Evolutionary conservation across 2,797 vertebrate genomes (phyloP).

Genomic region (Furcifer pardalis): DNA sequence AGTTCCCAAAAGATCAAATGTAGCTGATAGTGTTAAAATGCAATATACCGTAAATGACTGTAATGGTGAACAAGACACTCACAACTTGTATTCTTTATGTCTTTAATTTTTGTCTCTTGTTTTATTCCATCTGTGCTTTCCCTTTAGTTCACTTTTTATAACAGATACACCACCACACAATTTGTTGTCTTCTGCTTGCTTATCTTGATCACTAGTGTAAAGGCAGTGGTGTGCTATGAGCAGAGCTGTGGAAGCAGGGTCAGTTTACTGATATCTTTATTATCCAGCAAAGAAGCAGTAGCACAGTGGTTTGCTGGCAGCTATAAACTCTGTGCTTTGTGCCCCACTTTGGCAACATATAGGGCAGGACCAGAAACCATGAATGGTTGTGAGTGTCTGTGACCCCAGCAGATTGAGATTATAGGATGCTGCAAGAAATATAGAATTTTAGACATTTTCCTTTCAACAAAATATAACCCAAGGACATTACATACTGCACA

Average conservation of each 20-base stretch:
- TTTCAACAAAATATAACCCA: neutral
- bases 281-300: conserved; percentile 90
- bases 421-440: conserved; percentile 86
- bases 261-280: conserved; percentile 95
- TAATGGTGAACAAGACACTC: neutral
- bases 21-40: too few relatives aligned
- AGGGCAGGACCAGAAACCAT: conserved; percentile 93
- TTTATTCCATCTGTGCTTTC: neutral
- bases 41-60: neutral
- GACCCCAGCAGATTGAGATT: conserved; percentile 98
- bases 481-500: too few relatives aligned
- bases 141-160: neutral
- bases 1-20: neutral
- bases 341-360: conserved; percentile 95
- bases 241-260: conserved; percentile 94
- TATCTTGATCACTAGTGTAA: conserved; percentile 97
- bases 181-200: conserved; percentile 10
- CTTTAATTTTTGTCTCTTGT: neutral
- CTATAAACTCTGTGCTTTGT: conserved; percentile 93
- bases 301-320: conserved; percentile 97
- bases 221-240: conserved; percentile 94
- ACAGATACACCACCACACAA: neutral
- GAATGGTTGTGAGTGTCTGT: conserved; percentile 93
- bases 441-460: neutral
- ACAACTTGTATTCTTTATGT: neutral